A percentile compares a stretch with the other conserved stretches of the same genome.
Conservation (phyloP, 1,140 invertebrate species). For the Eciton burchellii region DNA sequence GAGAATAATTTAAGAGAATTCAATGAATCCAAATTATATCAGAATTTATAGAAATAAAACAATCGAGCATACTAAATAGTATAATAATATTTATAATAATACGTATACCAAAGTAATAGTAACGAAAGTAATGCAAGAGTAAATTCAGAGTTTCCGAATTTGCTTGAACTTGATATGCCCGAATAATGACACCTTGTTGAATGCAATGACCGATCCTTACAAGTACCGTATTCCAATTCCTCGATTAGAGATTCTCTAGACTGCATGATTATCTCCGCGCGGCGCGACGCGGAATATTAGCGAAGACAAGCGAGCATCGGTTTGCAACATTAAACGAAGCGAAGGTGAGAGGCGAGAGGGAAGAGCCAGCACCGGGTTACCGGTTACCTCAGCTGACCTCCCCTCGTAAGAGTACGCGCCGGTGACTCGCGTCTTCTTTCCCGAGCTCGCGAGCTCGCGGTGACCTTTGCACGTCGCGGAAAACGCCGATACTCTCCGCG, state of each 20-base stretch:
- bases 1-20: neutral
- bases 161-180: neutral
- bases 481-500: constrained; percentile 72
- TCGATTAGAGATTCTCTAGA: neutral
- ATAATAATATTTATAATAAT: neutral
- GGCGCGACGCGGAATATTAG: constrained; percentile 62
- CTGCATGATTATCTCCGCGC: constrained; percentile 34
- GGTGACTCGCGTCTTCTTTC: constrained; percentile 74
- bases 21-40: neutral
- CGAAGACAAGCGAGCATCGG: constrained; percentile 71
- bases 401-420: constrained; percentile 74
- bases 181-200: neutral
- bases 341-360: constrained; percentile 72
- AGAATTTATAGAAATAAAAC: neutral
- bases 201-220: neutral
- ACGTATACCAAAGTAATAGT: neutral
- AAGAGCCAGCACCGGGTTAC: constrained; percentile 70
- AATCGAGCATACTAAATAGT: neutral
- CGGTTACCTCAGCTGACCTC: constrained; percentile 75
- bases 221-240: neutral
- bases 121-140: neutral
- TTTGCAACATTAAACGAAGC: constrained; percentile 70
- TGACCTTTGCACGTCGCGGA: constrained; percentile 75
- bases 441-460: constrained; percentile 65
- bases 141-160: neutral